These are phyloP conservation scores for Chaetops frenatus DNA, from an alignment of 2,113 vertebrate genomes.

Conservation along the genomic window DNA sequence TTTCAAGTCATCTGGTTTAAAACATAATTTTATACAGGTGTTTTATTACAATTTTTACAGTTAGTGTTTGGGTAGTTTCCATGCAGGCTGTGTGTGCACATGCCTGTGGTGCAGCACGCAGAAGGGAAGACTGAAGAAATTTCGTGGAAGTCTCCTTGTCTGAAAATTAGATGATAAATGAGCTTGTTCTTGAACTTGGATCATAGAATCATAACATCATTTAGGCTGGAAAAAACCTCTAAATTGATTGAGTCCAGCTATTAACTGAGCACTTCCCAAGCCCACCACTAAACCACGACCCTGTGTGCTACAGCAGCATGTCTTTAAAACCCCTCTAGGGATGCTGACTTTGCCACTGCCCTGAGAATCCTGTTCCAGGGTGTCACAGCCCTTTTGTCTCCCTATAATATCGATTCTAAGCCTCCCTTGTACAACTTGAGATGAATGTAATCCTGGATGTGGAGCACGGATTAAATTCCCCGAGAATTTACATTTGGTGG, in stretches of 20 bases:
- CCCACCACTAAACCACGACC: neutral
- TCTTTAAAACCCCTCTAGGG: neutral
- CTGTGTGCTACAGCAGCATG: accelerated
- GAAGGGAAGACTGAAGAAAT: neutral
- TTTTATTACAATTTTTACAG: neutral
- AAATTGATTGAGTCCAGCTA: neutral
- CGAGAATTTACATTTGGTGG: neutral
- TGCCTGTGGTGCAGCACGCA: too few relatives aligned
- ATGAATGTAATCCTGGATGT: neutral
- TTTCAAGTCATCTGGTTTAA: neutral
- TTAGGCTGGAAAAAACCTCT: neutral
- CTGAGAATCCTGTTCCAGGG: neutral
- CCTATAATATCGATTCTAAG: neutral
- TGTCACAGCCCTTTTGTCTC: neutral
- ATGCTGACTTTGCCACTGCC: neutral
- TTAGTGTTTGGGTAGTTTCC: neutral
- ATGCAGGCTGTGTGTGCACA: accelerated
- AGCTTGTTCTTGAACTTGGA: neutral
- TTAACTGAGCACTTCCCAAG: neutral
- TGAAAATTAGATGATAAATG: too few relatives aligned
- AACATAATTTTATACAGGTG: accelerated
- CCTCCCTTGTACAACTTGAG: neutral
- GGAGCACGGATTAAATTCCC: neutral
- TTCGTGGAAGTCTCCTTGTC: neutral
- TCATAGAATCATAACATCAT: neutral